Conservation (phyloP, 2,888 invertebrate species). For the Sclerodermus sp. region DNA sequence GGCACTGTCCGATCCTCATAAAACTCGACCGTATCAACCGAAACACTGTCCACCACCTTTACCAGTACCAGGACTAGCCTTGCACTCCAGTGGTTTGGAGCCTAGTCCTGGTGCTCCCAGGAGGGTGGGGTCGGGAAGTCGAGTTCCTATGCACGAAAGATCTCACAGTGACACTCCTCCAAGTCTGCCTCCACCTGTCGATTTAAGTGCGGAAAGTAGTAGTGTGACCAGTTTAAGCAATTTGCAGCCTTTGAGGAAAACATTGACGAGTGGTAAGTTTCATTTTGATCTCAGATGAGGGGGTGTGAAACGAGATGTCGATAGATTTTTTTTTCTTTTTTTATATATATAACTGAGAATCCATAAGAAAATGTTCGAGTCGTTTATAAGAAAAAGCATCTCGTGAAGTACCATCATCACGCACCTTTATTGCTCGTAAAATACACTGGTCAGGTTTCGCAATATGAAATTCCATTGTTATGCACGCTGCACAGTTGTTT, state of each 20-base stretch:
- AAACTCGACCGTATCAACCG: constrained; percentile 86
- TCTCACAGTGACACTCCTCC: constrained; percentile 89
- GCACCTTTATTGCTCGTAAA: constrained; percentile 36
- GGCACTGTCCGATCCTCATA: constrained; percentile 84
- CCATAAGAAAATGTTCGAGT: not conserved
- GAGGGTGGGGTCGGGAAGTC: constrained; percentile 61
- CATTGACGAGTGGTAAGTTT: constrained; percentile 69
- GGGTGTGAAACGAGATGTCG: constrained; percentile 33
- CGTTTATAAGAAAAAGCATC: constrained; percentile 18
- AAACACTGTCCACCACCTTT: constrained; percentile 66
- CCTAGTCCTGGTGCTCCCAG: constrained; percentile 63
- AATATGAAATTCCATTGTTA: constrained; percentile 40
- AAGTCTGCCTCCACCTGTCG: constrained; percentile 76
- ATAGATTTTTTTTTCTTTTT: no score
- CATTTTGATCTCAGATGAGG: constrained; percentile 7
- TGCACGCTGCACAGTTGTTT: constrained; percentile 57
- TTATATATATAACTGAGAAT: no score
- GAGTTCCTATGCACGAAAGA: constrained; percentile 75
- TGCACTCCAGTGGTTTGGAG: constrained; percentile 58
- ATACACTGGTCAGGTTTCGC: constrained; percentile 37
- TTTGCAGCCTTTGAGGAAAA: constrained; percentile 80
- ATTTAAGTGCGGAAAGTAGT: constrained; percentile 91
- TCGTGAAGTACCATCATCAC: constrained; percentile 29
- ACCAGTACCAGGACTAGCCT: constrained; percentile 66
- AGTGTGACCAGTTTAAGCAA: constrained; percentile 92